Evolutionary conservation across 2,888 invertebrate species (phyloP), one percentile per base, ranked within the genome.

Genomic region (Dasysyrphus albostriatus): DNA sequence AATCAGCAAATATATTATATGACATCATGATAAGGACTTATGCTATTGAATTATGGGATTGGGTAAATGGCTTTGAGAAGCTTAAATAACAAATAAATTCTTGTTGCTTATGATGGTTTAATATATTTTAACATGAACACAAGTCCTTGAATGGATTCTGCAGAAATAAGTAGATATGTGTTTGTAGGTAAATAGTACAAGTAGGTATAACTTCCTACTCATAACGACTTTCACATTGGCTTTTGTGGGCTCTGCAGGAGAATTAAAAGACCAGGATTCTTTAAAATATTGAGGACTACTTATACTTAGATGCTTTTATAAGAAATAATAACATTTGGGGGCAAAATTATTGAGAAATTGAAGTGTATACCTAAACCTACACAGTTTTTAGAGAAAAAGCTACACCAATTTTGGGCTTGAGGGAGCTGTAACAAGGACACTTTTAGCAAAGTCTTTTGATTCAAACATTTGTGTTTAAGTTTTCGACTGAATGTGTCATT

Each of bases 41-140:
- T 59, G 37, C 37, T 39, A 59, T 39, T 58, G 58, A 58, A 34
- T 58, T 58, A 59, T 47, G 16, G 37, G 19, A 39, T 19, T 39
- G 37, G 39, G 19, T 59, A 19, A 19, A 59, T 19, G 24, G 37
- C 59, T 39, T 19, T 39, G 9, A 39, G 19, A 19, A 34, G 58
- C 34, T 16, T 58, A 14, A 37, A 37, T 24, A 42, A 16, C 10
- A 34, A 58, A 19, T 59, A 9, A 39, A 39, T 12, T 19, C 59
- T 14, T 19, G 59, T 59, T 59, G 59, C 19, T 59, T 58, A 16
- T n/a, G 8, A 16, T n/a, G 8, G 7, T 56, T 56, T 9, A 56
- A 8, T n/a, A 29, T 8, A 56, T 24, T 51, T 24, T 6, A 56
- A 56, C n/a, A 56, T 56, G n/a, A 32, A 54, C 32, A 32, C 7